phyloP scores from a whole-genome alignment of 2,888 invertebrate species.

The Tanytarsus gracilentus region DNA sequence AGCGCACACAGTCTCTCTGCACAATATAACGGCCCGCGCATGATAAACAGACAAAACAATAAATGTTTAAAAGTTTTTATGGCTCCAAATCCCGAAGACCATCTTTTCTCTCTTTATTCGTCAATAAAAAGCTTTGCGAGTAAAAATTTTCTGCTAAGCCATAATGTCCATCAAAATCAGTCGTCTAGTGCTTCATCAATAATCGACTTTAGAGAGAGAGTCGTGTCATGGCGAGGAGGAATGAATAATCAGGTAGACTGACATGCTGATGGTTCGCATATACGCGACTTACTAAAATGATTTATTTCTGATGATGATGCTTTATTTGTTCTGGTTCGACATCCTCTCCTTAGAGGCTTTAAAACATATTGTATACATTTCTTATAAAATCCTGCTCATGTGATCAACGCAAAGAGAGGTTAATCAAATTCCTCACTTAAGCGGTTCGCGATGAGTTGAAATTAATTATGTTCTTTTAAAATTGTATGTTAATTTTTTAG shows the following conservation, averaged over 20 bases:
- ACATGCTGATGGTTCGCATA: not conserved
- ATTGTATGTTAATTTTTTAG: no score
- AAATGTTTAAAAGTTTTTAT: constrained; percentile 28
- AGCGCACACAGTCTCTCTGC: constrained; percentile 4
- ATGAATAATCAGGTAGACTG: not conserved
- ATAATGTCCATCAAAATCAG: constrained; percentile 24
- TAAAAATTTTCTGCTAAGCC: not conserved
- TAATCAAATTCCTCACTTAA: no score
- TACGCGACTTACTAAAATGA: constrained; percentile 9
- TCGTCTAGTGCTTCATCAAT: not conserved
- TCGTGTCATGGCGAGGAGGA: constrained; percentile 21
- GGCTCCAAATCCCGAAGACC: constrained; percentile 21
- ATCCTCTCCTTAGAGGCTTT: not conserved
- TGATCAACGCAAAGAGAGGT: no score
- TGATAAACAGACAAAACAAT: constrained; percentile 28
- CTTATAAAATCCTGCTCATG: no score
- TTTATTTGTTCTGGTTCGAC: constrained; percentile 13
- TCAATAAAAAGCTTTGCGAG: constrained; percentile 19
- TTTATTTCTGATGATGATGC: constrained; percentile 24
- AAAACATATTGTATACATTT: no score
- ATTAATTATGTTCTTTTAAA: no score
- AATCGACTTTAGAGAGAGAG: not conserved
- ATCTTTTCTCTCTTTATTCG: constrained; percentile 20
- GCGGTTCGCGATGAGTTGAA: no score
- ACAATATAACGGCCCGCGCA: not conserved